Conservation (phyloP, 2,888 invertebrate genomes). For the Yponomeuta malinellus region DNA sequence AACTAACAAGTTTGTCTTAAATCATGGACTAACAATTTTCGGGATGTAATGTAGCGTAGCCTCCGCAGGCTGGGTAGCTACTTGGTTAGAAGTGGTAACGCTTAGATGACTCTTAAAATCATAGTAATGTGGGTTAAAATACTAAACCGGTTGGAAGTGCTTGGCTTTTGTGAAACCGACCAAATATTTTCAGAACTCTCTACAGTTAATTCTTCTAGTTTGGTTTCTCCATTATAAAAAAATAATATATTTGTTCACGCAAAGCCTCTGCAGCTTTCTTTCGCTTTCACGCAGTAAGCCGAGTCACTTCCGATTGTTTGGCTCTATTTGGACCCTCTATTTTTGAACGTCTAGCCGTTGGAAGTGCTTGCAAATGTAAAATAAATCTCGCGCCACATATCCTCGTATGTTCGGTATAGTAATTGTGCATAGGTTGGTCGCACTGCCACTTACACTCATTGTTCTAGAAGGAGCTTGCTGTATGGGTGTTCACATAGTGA, state of each 20-base stretch:
- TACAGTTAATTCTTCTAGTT: no score
- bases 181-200: no score
- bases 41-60: constrained; percentile 5
- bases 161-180: background rate
- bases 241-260: background rate
- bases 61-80: background rate
- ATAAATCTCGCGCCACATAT: constrained; percentile 59
- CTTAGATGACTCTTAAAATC: background rate
- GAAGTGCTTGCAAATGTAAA: constrained; percentile 27
- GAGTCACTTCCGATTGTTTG: background rate
- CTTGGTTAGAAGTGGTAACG: background rate
- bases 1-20: background rate
- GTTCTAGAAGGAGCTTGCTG: constrained; percentile 44
- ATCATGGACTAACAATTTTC: background rate
- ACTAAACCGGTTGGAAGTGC: background rate
- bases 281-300: background rate
- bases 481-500: constrained; percentile 57
- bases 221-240: no score
- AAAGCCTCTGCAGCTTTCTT: background rate
- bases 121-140: background rate
- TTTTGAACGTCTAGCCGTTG: background rate
- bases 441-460: constrained; percentile 62
- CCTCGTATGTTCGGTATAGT: constrained; percentile 30
- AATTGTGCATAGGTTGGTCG: constrained; percentile 51
- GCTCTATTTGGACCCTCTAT: background rate